Base-by-base conservation (phyloP, 2,888 invertebrate species). In the Parapristionchus giblindavisi region DNA sequence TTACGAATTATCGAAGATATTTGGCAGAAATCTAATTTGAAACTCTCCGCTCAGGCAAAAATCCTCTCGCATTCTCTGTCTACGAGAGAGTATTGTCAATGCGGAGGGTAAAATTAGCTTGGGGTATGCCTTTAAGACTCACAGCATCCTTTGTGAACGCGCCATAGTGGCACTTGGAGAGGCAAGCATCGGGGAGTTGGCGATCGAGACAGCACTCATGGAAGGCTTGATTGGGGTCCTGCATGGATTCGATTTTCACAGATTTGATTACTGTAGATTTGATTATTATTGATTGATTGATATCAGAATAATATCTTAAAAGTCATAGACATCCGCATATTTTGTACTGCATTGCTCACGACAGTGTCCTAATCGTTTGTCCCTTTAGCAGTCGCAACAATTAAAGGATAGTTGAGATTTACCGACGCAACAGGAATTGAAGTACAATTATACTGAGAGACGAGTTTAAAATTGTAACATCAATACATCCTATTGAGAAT, bases 161-260 rank as follows among this genome's bases (percentile, higher is more conserved):
- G 17, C 77, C 78, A 75, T 81, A 86, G 54, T 78, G 77, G 76
- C 86, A 86, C 75, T 86, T 84, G 32, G 79, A 76, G 1, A 86
- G 81, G 71, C 86, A 86, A 17, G 84, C 85, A 70, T 86, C 85
- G 32, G 86, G 86, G 27, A 86, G 80, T 61, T 85, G 80, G 11
- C 86, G 78, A 75, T 86, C 86, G n/a, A 83, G 68, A 61, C 86
- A 86, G 74, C 86, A 86, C 72, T 85, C 83, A 75, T 83, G 79
- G 80, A 85, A 85, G 5, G 85, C 85, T 21, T 79, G 77, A 76
- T 85, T 85, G 17, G 85, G 85, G 77, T 85, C 81, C 85, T 85
- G 54, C 1, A 29, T 6, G 48, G 11, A 54, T 27, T 32, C 56
- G 8, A 14, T 54, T 54, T 27, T 54, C n/a, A 24, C 6, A 54